Percentiles rank a stretch among this genome's conserved stretches.
phyloP scores from a whole-genome alignment of 2,888 invertebrate species.

The Megastigmus dorsalis region DNA sequence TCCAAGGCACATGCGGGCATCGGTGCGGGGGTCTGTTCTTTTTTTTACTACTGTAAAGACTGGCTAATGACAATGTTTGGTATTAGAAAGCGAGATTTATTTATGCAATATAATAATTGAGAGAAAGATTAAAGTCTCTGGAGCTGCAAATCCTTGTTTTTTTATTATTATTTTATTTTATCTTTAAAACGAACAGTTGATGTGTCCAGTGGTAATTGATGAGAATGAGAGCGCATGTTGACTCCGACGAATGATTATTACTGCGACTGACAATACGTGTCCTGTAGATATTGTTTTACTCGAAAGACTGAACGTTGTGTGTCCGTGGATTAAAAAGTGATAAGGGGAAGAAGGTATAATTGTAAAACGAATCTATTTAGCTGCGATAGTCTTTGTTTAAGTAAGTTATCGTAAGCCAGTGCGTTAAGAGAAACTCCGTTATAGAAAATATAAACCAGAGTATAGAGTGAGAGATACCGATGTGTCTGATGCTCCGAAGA shows the following conservation, averaged over 20 bases:
- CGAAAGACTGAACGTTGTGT: slow-evolving; percentile 68
- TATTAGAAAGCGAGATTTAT: slow-evolving; percentile 49
- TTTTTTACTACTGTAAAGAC: slow-evolving; percentile 45
- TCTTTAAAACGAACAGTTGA: slow-evolving; percentile 47
- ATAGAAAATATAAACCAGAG: slow-evolving; percentile 7
- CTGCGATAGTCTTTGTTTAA: slow-evolving; percentile 53
- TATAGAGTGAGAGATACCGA: neutral
- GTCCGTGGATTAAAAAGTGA: slow-evolving; percentile 54
- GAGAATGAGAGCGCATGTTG: slow-evolving; percentile 39
- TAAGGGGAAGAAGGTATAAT: slow-evolving; percentile 42
- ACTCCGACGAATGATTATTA: slow-evolving; percentile 56
- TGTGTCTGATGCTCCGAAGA: slow-evolving; percentile 28
- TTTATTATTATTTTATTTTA: slow-evolving; percentile 34
- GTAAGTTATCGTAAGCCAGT: slow-evolving; percentile 55
- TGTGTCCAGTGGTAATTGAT: slow-evolving; percentile 49
- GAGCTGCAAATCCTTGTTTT: slow-evolving; percentile 33
- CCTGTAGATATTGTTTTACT: slow-evolving; percentile 68
- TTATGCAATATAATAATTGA: slow-evolving; percentile 38
- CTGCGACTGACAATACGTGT: slow-evolving; percentile 66
- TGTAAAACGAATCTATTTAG: slow-evolving; percentile 53
- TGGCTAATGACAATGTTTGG: slow-evolving; percentile 51
- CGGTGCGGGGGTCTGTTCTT: slow-evolving; percentile 60
- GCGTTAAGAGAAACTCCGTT: slow-evolving; percentile 31
- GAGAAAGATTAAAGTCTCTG: slow-evolving; percentile 19
- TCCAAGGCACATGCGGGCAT: slow-evolving; percentile 61